These are phyloP conservation scores for Lucinisca nassula DNA, from an alignment of 2,888 invertebrate genomes.

Conservation along the genomic window DNA sequence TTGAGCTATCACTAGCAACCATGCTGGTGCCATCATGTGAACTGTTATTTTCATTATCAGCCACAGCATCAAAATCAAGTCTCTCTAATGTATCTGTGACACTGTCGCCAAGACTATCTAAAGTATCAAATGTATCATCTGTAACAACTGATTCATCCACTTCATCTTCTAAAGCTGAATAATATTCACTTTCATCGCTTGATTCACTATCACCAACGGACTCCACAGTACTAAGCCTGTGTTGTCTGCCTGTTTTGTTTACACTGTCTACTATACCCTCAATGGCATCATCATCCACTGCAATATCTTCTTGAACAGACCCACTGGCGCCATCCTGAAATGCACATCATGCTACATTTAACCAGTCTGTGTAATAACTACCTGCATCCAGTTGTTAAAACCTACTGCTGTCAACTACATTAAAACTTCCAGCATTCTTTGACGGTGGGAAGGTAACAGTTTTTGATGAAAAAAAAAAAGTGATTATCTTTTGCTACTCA, in stretches of 20 bases:
- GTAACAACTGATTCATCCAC: background rate
- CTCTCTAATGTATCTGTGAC: background rate
- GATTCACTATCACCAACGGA: background rate
- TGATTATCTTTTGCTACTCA: no score
- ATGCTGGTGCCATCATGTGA: background rate
- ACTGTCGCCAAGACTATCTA: background rate
- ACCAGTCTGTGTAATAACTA: no score
- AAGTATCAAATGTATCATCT: background rate
- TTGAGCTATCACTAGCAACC: background rate
- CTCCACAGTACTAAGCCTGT: background rate
- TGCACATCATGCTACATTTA: no score
- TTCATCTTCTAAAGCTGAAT: constrained; percentile 15
- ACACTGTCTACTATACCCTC: background rate
- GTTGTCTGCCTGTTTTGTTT: background rate
- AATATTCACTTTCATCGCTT: constrained; percentile 20
- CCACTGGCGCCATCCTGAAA: no score
- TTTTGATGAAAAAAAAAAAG: no score
- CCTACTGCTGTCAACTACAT: no score
- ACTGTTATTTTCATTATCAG: background rate
- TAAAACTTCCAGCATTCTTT: no score
- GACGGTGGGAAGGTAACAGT: no score
- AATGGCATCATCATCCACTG: background rate
- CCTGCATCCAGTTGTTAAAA: no score
- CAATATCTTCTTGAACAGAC: no score
- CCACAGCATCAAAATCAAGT: background rate